Evolutionary conservation across 2,888 invertebrate species (phyloP).

Genomic region (Tinea semifulvella): DNA sequence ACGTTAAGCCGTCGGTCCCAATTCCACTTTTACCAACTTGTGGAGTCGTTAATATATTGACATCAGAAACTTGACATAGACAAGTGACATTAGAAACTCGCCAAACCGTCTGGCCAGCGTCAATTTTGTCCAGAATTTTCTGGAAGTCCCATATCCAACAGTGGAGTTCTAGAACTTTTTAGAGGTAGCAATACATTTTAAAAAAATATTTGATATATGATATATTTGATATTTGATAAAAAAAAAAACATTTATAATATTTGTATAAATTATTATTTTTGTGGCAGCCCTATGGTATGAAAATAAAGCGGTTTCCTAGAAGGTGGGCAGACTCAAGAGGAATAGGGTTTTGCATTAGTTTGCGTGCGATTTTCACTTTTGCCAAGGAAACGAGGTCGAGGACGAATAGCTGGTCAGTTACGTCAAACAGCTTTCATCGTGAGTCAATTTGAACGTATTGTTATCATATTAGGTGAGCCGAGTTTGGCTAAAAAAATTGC

Average conservation of each 20-base stretch:
- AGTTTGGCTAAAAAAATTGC: no score
- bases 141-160: no score
- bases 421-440: conserved; percentile 26
- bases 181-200: no score
- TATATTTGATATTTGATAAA: background rate
- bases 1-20: no score
- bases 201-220: no score
- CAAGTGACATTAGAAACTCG: no score
- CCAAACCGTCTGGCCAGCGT: no score
- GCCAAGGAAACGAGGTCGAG: conserved; percentile 45
- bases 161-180: no score
- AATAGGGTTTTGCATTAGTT: conserved; percentile 24
- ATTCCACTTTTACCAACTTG: no score
- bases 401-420: conserved; percentile 34
- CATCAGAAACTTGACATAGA: no score
- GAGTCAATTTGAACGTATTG: conserved; percentile 8
- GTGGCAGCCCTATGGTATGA: background rate
- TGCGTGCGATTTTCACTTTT: conserved; percentile 47
- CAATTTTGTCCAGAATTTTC: no score
- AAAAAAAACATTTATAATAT: background rate
- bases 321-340: conserved; percentile 19
- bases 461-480: background rate
- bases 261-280: background rate
- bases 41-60: no score
- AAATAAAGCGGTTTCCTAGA: conserved; percentile 25